Evolutionary conservation across 2,797 vertebrate species (phyloP).

Genomic region (Mus spretus): DNA sequence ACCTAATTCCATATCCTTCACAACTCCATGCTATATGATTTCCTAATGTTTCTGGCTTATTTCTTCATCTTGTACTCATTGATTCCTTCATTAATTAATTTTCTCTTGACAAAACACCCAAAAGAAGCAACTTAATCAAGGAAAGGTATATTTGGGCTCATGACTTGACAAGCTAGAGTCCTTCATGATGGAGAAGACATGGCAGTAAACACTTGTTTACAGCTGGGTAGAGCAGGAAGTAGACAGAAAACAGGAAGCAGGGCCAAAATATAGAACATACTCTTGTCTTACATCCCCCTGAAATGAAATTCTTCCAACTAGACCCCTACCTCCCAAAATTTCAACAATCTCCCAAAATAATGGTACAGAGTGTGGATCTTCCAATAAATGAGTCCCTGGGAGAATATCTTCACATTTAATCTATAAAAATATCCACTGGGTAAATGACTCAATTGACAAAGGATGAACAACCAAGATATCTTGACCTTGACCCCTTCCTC

Average conservation of each 20-base stretch:
- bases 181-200: neutral
- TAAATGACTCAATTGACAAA: conserved; percentile 33
- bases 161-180: neutral
- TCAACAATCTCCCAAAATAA: neutral
- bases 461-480: neutral
- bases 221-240: neutral
- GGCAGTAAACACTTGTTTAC: neutral
- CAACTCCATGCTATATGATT: neutral
- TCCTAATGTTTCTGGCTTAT: neutral
- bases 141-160: neutral
- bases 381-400: neutral
- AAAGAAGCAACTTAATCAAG: neutral
- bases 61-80: neutral
- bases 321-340: neutral
- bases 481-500: neutral
- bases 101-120: neutral
- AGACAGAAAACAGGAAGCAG: neutral
- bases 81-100: neutral
- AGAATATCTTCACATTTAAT: neutral
- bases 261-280: neutral
- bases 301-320: neutral
- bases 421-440: neutral
- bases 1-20: neutral
- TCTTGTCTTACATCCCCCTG: neutral
- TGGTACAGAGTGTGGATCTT: neutral